A percentile compares a stretch with the other conserved stretches of the same genome.
phyloP scores from a whole-genome alignment of 2,797 vertebrate genomes.

The Alfaro cultratus region DNA sequence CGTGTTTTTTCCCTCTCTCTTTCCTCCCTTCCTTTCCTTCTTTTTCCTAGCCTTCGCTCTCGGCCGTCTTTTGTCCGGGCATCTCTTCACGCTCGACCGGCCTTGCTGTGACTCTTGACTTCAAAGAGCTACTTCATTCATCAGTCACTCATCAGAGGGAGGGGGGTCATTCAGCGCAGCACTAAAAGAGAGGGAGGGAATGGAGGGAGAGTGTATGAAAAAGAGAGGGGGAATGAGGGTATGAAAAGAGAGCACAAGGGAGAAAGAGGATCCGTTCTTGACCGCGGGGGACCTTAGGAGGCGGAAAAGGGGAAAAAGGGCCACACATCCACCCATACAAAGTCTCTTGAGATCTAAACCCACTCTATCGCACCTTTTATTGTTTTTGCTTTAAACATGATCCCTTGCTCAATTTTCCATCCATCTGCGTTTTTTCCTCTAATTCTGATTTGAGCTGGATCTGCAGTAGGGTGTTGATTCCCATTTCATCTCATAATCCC shows the following conservation, averaged over 20 bases:
- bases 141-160: slow-evolving; percentile 79
- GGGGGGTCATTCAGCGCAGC: slow-evolving; percentile 67
- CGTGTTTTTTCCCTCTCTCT: not conserved
- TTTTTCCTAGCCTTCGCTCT: slow-evolving; percentile 35
- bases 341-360: slow-evolving; percentile 34
- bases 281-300: slow-evolving; percentile 66
- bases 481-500: slow-evolving; percentile 58
- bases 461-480: slow-evolving; percentile 51
- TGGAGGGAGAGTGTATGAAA: slow-evolving; percentile 70
- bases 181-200: slow-evolving; percentile 74
- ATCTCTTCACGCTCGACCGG: slow-evolving; percentile 78
- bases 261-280: slow-evolving; percentile 76
- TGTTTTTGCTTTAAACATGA: slow-evolving; percentile 32
- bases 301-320: slow-evolving; percentile 56
- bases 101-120: slow-evolving; percentile 81
- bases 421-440: slow-evolving; percentile 18
- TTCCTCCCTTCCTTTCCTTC: slow-evolving; percentile 32
- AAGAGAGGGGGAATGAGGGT: slow-evolving; percentile 53
- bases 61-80: slow-evolving; percentile 69
- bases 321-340: slow-evolving; percentile 54
- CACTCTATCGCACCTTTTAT: slow-evolving; percentile 17
- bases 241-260: slow-evolving; percentile 70
- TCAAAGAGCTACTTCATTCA: slow-evolving; percentile 83
- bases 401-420: slow-evolving; percentile 31
- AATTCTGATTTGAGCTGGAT: slow-evolving; percentile 39